phyloP scores from a whole-genome alignment of 2,888 invertebrate genomes.

The Tipula vernalis region DNA sequence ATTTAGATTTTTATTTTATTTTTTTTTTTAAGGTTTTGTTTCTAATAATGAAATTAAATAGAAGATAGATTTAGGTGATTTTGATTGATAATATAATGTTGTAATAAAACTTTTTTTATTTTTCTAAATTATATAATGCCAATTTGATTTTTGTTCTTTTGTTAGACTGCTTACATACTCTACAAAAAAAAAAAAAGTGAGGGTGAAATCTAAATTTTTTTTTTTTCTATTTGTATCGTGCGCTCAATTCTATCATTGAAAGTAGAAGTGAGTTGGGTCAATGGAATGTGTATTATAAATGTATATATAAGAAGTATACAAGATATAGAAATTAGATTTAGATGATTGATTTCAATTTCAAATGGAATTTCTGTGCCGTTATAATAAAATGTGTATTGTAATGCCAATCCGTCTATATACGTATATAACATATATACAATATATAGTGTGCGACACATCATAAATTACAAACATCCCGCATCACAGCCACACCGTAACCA shows the following conservation, averaged over 20 bases:
- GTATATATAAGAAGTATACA: not conserved
- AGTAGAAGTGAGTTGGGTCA: slow-evolving; percentile 4
- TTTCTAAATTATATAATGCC: not conserved
- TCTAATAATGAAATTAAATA: slow-evolving; percentile 4
- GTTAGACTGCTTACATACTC: not conserved
- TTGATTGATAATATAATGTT: not conserved
- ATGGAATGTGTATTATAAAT: not conserved
- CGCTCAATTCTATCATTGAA: not conserved
- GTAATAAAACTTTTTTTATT: not conserved
- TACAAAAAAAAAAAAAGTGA: not conserved
- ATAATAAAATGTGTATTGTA: not conserved
- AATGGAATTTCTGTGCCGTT: not conserved
- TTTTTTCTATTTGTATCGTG: not conserved
- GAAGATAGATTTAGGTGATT: slow-evolving; percentile 4
- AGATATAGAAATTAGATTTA: not conserved
- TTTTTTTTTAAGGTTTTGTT: not conserved
- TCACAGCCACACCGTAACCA: not conserved
- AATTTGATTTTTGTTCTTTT: not conserved
- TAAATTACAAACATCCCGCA: not conserved
- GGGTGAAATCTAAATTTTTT: not conserved
- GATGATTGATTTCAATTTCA: not conserved
- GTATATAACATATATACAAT: not conserved
- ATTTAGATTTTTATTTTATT: not conserved
- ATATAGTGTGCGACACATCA: not conserved
- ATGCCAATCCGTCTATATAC: not conserved